Evolutionary conservation across 2,797 vertebrate species (phyloP).

Genomic region (Macrochelys suwanniensis): DNA sequence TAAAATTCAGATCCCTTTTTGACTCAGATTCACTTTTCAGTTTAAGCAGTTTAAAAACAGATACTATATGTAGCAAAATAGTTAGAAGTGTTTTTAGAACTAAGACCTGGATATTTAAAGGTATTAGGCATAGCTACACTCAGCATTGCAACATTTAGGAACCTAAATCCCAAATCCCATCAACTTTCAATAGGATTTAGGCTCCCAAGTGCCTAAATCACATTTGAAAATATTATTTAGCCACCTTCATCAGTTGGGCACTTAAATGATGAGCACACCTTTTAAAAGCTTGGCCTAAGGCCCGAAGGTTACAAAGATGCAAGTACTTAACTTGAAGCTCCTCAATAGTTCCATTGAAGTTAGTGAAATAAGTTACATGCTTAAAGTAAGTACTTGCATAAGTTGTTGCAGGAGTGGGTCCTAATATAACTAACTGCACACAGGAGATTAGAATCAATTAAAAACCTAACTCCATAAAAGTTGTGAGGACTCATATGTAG

Average conservation of each 20-base stretch:
- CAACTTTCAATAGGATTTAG: background rate
- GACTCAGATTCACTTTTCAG: background rate
- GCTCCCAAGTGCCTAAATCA: background rate
- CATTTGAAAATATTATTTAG: background rate
- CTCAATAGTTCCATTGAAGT: background rate
- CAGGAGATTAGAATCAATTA: background rate
- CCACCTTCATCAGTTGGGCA: background rate
- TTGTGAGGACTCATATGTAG: background rate
- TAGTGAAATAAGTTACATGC: background rate
- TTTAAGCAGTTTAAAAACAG: background rate
- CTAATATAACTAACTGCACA: background rate
- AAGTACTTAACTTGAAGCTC: background rate
- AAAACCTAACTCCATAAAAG: background rate
- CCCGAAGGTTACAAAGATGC: background rate
- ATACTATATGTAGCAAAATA: background rate
- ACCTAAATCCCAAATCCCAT: background rate
- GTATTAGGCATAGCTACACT: background rate
- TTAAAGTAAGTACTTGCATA: background rate
- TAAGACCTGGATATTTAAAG: background rate
- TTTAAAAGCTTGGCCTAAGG: background rate
- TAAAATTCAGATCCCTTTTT: background rate
- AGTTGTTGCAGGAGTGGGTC: background rate
- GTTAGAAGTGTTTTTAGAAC: background rate
- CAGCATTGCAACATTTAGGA: background rate
- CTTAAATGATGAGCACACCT: background rate